phyloP scores from a whole-genome alignment of 2,888 invertebrate genomes.

The Ariolimax columbianus region DNA sequence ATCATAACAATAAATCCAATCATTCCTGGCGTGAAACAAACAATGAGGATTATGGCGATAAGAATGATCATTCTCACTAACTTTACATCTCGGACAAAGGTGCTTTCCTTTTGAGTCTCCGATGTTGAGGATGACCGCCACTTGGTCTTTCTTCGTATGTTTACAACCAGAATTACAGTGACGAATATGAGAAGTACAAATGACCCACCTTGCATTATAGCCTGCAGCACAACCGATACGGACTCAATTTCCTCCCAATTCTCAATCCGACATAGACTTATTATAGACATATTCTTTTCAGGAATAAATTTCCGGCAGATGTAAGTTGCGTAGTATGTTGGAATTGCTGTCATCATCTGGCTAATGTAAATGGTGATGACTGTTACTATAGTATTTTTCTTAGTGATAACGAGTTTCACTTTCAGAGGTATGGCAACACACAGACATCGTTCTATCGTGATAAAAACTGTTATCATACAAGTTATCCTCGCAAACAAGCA shows the following conservation, averaged over 20 bases:
- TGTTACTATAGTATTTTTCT: neutral
- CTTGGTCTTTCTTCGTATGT: constrained; percentile 17
- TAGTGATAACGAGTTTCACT: constrained; percentile 18
- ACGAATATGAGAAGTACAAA: neutral
- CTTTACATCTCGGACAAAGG: neutral
- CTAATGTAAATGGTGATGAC: neutral
- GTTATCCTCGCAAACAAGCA: constrained; percentile 19
- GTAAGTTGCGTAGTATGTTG: constrained; percentile 1
- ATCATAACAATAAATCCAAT: neutral
- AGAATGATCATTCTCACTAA: neutral
- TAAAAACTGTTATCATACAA: constrained; percentile 29
- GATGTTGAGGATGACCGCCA: neutral
- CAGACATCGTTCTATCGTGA: constrained; percentile 27
- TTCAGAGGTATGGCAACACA: constrained; percentile 33
- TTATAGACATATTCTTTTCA: constrained; percentile 12
- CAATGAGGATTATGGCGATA: constrained; percentile 8
- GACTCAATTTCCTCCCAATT: neutral
- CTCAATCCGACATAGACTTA: neutral
- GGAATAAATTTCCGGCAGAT: constrained; percentile 1
- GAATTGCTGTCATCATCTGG: constrained; percentile 9
- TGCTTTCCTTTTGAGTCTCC: neutral
- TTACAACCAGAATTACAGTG: neutral
- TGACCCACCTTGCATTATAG: constrained; percentile 5
- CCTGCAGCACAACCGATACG: neutral
- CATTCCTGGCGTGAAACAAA: constrained; percentile 26